Evolutionary conservation across 2,888 invertebrate genomes (phyloP).

Genomic region (Luffia ferchaultella): DNA sequence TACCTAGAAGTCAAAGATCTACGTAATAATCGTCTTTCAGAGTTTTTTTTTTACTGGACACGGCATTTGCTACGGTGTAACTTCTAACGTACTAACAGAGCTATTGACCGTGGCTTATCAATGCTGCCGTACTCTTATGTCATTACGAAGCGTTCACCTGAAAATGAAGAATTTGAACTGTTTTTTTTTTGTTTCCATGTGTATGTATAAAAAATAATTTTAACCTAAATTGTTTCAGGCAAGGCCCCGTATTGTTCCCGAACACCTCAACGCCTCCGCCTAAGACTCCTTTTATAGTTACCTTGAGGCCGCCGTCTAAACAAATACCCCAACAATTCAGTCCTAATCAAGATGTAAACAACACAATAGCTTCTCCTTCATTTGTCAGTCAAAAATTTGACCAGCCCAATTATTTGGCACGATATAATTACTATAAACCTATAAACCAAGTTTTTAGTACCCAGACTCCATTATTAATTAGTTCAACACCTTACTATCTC

Average conservation of each 20-base stretch:
- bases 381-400: conserved; percentile 20
- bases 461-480: conserved; percentile 6
- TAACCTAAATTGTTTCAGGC: too few species aligned
- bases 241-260: conserved; percentile 56
- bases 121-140: too few species aligned
- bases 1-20: too few species aligned
- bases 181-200: too few species aligned
- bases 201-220: background rate
- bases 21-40: too few species aligned
- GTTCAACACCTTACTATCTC: conserved; percentile 15
- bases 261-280: conserved; percentile 42
- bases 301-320: conserved; percentile 44
- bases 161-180: too few species aligned
- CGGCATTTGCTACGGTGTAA: too few species aligned
- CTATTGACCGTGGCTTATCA: too few species aligned
- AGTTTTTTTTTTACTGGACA: too few species aligned
- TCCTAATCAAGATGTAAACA: conserved; percentile 21
- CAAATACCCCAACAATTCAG: conserved; percentile 19
- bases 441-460: conserved; percentile 16
- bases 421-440: conserved; percentile 25
- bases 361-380: conserved; percentile 24
- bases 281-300: conserved; percentile 43
- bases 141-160: too few species aligned
- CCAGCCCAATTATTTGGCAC: conserved; percentile 22
- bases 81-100: too few species aligned